Evolutionary conservation across 2,113 vertebrate genomes (phyloP), one percentile per base, ranked within the genome.

Genomic region (Maccullochella peelii): DNA sequence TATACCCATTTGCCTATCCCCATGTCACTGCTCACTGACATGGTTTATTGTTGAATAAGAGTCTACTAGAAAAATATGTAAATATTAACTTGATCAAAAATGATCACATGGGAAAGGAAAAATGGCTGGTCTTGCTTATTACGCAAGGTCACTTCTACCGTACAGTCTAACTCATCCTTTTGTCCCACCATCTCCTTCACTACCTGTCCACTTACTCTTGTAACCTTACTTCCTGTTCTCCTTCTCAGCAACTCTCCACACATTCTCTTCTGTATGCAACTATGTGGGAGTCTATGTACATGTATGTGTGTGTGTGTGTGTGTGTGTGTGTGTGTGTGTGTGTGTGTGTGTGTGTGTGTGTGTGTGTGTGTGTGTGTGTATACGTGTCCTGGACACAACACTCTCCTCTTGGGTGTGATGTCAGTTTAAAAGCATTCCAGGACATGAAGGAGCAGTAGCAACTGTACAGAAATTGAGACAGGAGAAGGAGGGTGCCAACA

Each of bases 391-490:
- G 63, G 59, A 91, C 86, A 76, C 74, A 82, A 38, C 73, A 55
- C 86, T 80, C 78, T 85, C 72, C 84, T 92, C 78, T 89, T 86
- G 92, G 81, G 74, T 91, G 92, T 95, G 95, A 96, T 94, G 94
- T 95, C 95, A 95, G 89, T 86, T 84, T 91, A 82, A 88, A 95
- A 93, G 92, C 94, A 95, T 94, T 94, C 89, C 91, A 85, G 93
- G 77, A 91, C 90, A 93, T 92, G 88, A 93, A 94, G 93, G 92
- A 94, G 88, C 90, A 92, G 93, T 87, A 88, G 93, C 93, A 95
- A 96, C 94, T 95, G 94, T 88, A 93, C 88, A 86, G 93, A 94
- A 91, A 93, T 84, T 83, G 91, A 94, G 91, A 93, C 89, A 87
- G 86, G 67, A 62, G 73, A 78, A 82, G 78, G 75, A 82, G 71